These are phyloP conservation scores for Mustela erminea DNA, from an alignment of 2,797 vertebrate species.

Conservation along the genomic window DNA sequence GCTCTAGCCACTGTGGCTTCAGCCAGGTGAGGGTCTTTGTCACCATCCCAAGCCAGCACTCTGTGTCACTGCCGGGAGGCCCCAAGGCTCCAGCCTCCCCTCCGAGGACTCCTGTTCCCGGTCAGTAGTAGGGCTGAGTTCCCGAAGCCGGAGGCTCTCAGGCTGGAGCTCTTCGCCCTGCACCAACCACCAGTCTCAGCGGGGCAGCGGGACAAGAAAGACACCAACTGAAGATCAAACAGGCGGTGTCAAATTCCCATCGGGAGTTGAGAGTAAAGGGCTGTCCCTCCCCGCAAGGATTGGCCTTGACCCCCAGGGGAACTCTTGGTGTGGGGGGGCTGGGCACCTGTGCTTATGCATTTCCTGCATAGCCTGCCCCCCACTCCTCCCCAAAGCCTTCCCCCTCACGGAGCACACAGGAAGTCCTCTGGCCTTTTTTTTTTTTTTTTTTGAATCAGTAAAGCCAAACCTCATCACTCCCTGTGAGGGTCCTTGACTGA, in stretches of 20 bases:
- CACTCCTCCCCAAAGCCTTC: too few species aligned
- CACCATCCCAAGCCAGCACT: neutral
- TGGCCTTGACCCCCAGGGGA: neutral
- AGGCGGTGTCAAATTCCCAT: neutral
- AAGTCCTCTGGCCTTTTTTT: neutral
- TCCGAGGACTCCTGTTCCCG: neutral
- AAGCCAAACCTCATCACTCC: neutral
- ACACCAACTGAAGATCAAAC: neutral
- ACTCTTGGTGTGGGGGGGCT: accelerated
- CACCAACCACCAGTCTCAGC: neutral
- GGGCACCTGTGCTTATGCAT: neutral
- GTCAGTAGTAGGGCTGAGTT: neutral
- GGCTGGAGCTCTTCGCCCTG: neutral
- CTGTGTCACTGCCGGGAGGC: neutral
- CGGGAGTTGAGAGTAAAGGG: too few species aligned
- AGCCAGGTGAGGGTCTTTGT: neutral
- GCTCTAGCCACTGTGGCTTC: neutral
- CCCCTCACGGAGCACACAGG: neutral
- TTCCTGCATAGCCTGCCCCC: neutral
- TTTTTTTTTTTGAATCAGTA: neutral
- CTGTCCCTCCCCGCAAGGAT: neutral
- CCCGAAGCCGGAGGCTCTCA: neutral
- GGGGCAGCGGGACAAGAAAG: neutral
- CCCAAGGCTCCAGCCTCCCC: neutral
- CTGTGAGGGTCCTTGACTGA: neutral